phyloP scores from a whole-genome alignment of 2,888 invertebrate genomes.

The Caenorhabditis wallacei region DNA sequence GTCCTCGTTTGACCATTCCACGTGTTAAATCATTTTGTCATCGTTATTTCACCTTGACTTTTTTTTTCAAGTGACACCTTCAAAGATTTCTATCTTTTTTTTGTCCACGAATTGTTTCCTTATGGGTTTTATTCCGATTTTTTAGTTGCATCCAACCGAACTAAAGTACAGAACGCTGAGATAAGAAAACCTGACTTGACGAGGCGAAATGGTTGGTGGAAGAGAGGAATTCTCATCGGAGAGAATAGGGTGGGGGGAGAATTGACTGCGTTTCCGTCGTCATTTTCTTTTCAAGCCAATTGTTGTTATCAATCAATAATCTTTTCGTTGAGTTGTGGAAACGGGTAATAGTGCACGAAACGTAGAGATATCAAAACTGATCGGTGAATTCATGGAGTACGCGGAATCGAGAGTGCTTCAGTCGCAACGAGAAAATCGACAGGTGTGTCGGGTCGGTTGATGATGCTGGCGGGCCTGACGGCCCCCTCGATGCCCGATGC shows the following conservation, averaged over 20 bases:
- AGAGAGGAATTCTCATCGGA: slow-evolving; percentile 10
- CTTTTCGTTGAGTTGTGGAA: slow-evolving; percentile 34
- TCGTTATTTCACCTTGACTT: slow-evolving; percentile 8
- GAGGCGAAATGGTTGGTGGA: neutral
- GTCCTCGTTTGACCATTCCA: neutral
- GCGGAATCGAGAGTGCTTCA: slow-evolving; percentile 49
- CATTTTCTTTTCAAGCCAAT: slow-evolving; percentile 34
- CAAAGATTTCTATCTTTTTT: slow-evolving; percentile 7
- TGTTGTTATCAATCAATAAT: slow-evolving; percentile 59
- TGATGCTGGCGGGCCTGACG: slow-evolving; percentile 24
- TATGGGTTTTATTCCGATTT: neutral
- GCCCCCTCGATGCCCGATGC: slow-evolving; percentile 36
- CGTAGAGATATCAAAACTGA: slow-evolving; percentile 54
- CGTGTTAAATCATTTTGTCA: neutral
- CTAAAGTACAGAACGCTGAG: slow-evolving; percentile 47
- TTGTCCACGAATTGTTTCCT: neutral
- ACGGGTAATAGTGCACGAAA: slow-evolving; percentile 56
- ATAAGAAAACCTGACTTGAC: slow-evolving; percentile 51
- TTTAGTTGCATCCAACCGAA: slow-evolving; percentile 19
- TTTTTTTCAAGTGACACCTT: neutral
- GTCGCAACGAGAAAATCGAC: slow-evolving; percentile 57
- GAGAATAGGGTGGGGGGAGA: neutral
- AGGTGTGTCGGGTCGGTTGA: slow-evolving; percentile 47
- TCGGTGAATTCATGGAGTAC: slow-evolving; percentile 38
- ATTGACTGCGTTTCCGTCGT: slow-evolving; percentile 12